A percentile compares a stretch with the other conserved stretches of the same genome.
These are phyloP conservation scores for Alloplasta piceator DNA, from an alignment of 2,888 invertebrate genomes.

Conservation along the genomic window DNA sequence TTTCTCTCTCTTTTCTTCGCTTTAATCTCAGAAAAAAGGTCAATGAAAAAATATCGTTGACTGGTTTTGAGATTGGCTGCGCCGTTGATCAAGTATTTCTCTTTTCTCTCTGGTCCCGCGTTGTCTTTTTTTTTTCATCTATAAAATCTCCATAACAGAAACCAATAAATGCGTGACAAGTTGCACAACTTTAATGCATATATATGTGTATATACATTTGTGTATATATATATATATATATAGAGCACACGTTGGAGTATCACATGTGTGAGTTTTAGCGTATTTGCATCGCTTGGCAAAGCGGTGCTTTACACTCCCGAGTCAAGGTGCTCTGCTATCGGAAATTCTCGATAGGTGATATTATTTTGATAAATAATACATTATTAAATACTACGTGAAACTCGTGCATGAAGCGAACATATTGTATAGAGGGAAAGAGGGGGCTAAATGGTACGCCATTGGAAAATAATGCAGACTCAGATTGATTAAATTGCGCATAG, in stretches of 20 bases:
- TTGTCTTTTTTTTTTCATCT: neutral
- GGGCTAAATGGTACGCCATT: neutral
- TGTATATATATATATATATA: neutral
- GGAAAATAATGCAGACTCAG: no score
- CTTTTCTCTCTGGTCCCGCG: neutral
- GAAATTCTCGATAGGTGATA: conserved; percentile 45
- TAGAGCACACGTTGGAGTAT: no score
- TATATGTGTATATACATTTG: conserved; percentile 7
- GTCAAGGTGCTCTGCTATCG: conserved; percentile 62
- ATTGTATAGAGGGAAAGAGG: neutral
- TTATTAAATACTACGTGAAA: neutral
- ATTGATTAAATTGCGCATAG: no score
- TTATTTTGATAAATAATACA: conserved; percentile 45
- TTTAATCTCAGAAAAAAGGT: no score
- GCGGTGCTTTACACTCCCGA: conserved; percentile 55
- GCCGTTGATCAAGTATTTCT: neutral
- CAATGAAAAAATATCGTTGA: no score
- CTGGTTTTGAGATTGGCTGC: no score
- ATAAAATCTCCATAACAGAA: conserved; percentile 3
- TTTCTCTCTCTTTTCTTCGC: no score
- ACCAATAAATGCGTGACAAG: conserved; percentile 21
- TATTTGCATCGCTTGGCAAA: neutral
- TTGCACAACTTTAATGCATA: conserved; percentile 24
- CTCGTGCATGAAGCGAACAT: neutral
- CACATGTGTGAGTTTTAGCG: no score